phyloP scores from a whole-genome alignment of 2,113 vertebrate genomes.

The Leptosomus discolor region DNA sequence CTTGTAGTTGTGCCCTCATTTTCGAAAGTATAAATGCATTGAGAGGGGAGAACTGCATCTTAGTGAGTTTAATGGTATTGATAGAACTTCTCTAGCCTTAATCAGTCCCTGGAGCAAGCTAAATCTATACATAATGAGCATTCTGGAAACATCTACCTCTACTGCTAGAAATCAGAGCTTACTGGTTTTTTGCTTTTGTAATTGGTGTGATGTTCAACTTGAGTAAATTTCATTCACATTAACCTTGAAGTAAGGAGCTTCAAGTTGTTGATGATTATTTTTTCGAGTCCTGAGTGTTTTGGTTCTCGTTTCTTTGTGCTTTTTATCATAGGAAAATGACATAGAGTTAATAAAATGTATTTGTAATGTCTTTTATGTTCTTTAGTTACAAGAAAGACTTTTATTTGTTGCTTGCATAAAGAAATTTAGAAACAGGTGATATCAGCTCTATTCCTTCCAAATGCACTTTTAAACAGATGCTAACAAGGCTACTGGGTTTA shows the following conservation, averaged over 20 bases:
- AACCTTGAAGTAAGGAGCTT: constrained; percentile 42
- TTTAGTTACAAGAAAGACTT: neutral
- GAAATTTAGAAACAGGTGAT: neutral
- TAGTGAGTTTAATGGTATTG: constrained; percentile 29
- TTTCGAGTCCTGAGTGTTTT: neutral
- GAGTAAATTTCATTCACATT: constrained; percentile 35
- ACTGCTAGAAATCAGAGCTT: neutral
- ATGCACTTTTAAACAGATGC: neutral
- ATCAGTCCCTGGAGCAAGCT: constrained; percentile 38
- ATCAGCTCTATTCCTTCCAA: neutral
- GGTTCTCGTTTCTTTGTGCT: neutral
- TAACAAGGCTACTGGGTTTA: neutral
- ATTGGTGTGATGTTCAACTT: constrained; percentile 25
- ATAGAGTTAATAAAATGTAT: neutral
- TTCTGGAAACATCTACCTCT: constrained; percentile 26
- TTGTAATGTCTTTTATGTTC: neutral
- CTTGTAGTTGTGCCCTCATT: neutral
- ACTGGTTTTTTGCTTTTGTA: neutral
- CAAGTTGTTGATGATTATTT: constrained; percentile 12
- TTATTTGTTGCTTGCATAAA: neutral
- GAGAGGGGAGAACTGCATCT: neutral
- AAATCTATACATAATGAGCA: constrained; percentile 53
- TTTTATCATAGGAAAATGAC: neutral
- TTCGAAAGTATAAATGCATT: neutral
- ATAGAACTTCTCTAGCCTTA: constrained; percentile 13